Evolutionary conservation across 2,797 vertebrate species (phyloP).

Genomic region (Aselliscus stoliczkanus): DNA sequence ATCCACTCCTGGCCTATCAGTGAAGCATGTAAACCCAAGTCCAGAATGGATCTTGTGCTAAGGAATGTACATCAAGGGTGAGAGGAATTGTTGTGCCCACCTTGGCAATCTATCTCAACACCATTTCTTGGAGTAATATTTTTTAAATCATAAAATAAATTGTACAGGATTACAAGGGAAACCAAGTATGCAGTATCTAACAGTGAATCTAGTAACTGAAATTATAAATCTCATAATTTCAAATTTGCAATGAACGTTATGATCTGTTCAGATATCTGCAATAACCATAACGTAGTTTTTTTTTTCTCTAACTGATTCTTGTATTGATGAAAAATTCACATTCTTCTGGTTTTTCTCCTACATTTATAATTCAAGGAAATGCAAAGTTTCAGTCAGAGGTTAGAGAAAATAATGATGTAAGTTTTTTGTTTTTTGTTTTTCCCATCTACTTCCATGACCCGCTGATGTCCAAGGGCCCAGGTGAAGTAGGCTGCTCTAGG

Average conservation of each 20-base stretch:
- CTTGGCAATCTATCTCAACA: background rate
- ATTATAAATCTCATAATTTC: background rate
- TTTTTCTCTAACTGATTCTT: background rate
- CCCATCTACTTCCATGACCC: background rate
- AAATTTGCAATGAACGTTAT: background rate
- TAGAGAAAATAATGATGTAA: background rate
- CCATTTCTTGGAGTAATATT: background rate
- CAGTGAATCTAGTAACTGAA: background rate
- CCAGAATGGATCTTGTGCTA: background rate
- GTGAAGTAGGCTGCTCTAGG: fast-evolving
- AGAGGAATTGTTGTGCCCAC: background rate
- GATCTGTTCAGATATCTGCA: background rate
- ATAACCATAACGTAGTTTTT: background rate
- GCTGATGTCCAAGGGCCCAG: fast-evolving
- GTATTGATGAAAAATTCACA: background rate
- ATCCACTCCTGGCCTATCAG: no score
- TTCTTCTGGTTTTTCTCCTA: background rate
- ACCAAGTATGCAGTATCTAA: background rate
- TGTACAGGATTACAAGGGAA: background rate
- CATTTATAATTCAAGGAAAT: background rate
- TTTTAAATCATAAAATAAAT: background rate
- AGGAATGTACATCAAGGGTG: background rate
- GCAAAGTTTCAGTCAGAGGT: background rate
- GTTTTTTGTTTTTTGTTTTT: background rate
- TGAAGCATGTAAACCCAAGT: no score